Percentiles rank a stretch among this genome's conserved stretches.
Conservation (phyloP, 2,888 invertebrate species). For the Trichacis sp. region DNA sequence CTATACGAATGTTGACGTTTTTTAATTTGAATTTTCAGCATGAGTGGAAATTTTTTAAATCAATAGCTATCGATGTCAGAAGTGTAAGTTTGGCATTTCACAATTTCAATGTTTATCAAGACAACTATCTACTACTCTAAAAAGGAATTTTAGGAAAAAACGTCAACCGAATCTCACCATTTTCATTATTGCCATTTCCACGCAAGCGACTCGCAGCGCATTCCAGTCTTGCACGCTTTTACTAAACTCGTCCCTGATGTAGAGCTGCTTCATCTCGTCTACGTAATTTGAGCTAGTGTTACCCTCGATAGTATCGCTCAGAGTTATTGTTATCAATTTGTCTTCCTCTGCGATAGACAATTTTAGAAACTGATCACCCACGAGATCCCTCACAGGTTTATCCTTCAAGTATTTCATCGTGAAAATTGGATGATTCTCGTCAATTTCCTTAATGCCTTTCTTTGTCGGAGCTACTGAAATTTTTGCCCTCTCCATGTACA, state of each 20-base stretch:
- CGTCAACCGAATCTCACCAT: slow-evolving; percentile 71
- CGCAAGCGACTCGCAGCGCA: slow-evolving; percentile 85
- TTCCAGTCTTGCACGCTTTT: slow-evolving; percentile 97
- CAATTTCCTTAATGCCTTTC: slow-evolving; percentile 93
- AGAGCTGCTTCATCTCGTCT: slow-evolving; percentile 90
- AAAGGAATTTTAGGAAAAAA: too few relatives aligned
- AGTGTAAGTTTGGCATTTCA: too few relatives aligned
- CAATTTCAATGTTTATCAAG: too few relatives aligned
- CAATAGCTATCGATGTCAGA: too few relatives aligned
- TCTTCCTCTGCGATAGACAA: slow-evolving; percentile 85
- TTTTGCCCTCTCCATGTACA: slow-evolving; percentile 89
- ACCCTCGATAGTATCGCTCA: slow-evolving; percentile 83
- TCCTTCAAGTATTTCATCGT: slow-evolving; percentile 91
- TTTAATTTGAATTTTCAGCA: too few relatives aligned
- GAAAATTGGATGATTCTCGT: slow-evolving; percentile 91
- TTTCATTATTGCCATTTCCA: slow-evolving; percentile 87
- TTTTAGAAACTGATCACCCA: slow-evolving; percentile 91
- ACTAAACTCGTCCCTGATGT: slow-evolving; percentile 93
- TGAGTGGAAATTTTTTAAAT: too few relatives aligned
- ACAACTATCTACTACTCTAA: too few relatives aligned
- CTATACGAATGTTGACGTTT: too few relatives aligned
- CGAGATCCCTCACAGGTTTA: slow-evolving; percentile 91
- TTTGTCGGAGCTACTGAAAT: slow-evolving; percentile 86
- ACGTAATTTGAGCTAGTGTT: slow-evolving; percentile 81
- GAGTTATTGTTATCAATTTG: slow-evolving; percentile 79